A percentile compares a stretch with the other conserved stretches of the same genome.
phyloP scores from a whole-genome alignment of 1,140 invertebrate species.

The Diabrotica virgifera region DNA sequence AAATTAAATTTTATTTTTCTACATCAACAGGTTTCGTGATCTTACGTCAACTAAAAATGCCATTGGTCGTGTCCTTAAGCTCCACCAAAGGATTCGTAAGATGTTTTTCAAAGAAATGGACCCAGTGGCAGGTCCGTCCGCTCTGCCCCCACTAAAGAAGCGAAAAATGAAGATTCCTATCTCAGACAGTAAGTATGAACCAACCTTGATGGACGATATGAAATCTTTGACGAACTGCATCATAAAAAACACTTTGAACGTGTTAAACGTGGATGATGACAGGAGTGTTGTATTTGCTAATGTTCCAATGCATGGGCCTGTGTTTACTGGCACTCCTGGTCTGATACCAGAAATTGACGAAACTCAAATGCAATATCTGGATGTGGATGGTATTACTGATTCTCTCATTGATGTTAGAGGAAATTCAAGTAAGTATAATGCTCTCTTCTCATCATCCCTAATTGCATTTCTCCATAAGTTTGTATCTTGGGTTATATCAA shows the following conservation, averaged over 20 bases:
- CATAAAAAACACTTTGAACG: conserved; percentile 39
- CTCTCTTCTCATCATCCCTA: too few species aligned
- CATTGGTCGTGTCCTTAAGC: conserved; percentile 22
- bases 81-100: conserved; percentile 19
- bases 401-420: too few species aligned
- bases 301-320: not conserved
- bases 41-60: conserved; percentile 15
- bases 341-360: too few species aligned
- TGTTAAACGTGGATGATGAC: conserved; percentile 28
- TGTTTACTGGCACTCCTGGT: too few species aligned
- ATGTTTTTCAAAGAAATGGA: conserved; percentile 8
- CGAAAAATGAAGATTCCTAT: conserved; percentile 10
- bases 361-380: too few species aligned
- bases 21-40: conserved; percentile 14
- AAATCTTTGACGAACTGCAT: conserved; percentile 38
- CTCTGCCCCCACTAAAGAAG: conserved; percentile 15
- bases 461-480: too few species aligned
- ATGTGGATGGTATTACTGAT: too few species aligned
- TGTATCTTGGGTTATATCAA: too few species aligned
- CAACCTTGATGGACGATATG: conserved; percentile 32
- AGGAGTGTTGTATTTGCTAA: not conserved
- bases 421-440: too few species aligned
- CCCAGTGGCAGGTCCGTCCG: conserved; percentile 22
- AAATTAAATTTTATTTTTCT: too few species aligned
- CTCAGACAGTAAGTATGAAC: conserved; percentile 22